A percentile compares a stretch with the other conserved stretches of the same genome.
These are phyloP conservation scores for Ametastegia equiseti DNA, from an alignment of 2,888 invertebrate species.

Conservation along the genomic window DNA sequence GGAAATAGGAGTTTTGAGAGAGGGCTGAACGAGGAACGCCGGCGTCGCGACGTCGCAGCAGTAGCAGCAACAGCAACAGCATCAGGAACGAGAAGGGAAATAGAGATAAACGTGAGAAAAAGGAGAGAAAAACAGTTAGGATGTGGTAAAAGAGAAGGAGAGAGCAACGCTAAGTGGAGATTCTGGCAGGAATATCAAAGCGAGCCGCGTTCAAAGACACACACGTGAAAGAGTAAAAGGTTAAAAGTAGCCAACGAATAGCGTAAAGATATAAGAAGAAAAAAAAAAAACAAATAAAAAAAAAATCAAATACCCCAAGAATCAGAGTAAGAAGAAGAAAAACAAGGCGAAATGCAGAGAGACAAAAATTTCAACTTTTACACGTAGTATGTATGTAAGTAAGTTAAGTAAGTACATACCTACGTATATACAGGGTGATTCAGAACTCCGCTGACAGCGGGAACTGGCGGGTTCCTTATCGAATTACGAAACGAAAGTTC, in stretches of 20 bases:
- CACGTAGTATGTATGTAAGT: no score
- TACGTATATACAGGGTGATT: no score
- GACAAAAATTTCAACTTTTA: no score
- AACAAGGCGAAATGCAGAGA: no score
- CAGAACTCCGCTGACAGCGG: no score
- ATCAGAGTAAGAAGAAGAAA: neutral
- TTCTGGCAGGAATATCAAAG: slow-evolving; percentile 74
- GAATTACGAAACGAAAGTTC: no score
- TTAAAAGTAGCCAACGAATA: slow-evolving; percentile 47
- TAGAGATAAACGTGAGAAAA: slow-evolving; percentile 49
- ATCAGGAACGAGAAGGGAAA: no score
- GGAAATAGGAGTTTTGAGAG: slow-evolving; percentile 34
- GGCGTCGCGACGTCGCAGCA: slow-evolving; percentile 55
- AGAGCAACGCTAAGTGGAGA: slow-evolving; percentile 60
- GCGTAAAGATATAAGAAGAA: slow-evolving; percentile 29
- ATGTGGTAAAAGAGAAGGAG: slow-evolving; percentile 43
- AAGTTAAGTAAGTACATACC: no score
- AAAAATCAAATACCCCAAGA: neutral
- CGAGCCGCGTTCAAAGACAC: slow-evolving; percentile 67
- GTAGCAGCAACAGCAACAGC: no score
- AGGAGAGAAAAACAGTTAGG: slow-evolving; percentile 48
- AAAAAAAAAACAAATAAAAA: slow-evolving; percentile 3
- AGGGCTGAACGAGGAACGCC: slow-evolving; percentile 34
- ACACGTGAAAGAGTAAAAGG: slow-evolving; percentile 52
- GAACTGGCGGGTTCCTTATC: no score